phyloP scores from a whole-genome alignment of 92 coral and sea anemone genomes.

The Phymanthus crucifer region DNA sequence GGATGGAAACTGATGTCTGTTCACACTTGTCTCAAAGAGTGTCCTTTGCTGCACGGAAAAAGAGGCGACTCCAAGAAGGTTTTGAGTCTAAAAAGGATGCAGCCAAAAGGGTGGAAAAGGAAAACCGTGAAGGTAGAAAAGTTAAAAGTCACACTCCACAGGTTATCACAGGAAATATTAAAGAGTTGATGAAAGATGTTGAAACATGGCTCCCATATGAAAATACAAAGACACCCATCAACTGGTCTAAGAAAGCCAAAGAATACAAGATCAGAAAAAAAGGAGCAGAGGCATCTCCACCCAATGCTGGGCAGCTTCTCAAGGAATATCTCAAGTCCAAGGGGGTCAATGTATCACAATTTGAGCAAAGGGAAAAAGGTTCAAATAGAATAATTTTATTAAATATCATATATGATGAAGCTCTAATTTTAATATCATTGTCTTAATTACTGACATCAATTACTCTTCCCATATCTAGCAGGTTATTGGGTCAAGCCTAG shows the following conservation, averaged over 20 bases:
- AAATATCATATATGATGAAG: background rate
- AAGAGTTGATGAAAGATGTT: slow-evolving; percentile 16
- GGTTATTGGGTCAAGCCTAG: too few relatives aligned
- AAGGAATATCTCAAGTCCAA: slow-evolving; percentile 31
- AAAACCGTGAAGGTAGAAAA: slow-evolving; percentile 3
- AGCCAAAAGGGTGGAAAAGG: background rate
- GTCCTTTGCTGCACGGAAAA: slow-evolving; percentile 23
- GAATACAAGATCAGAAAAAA: slow-evolving; percentile 19
- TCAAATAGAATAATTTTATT: background rate
- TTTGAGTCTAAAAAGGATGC: slow-evolving; percentile 24
- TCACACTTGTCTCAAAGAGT: slow-evolving; percentile 12
- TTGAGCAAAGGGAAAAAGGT: slow-evolving; percentile 20
- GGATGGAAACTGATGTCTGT: slow-evolving; percentile 16
- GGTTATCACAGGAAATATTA: slow-evolving; percentile 15
- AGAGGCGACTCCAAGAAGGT: slow-evolving; percentile 12
- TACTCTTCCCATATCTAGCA: too few relatives aligned
- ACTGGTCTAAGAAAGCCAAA: slow-evolving; percentile 20
- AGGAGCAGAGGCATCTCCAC: slow-evolving; percentile 21
- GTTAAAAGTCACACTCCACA: background rate
- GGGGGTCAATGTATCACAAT: slow-evolving; percentile 18
- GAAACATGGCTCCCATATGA: slow-evolving; percentile 3
- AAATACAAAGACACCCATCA: slow-evolving; percentile 2
- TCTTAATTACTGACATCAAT: background rate
- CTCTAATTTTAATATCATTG: background rate
- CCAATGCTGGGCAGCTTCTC: slow-evolving; percentile 36